Evolutionary conservation across 2,113 vertebrate genomes (phyloP), one percentile per base, ranked within the genome.

Genomic region (Cyprinodon tularosa): DNA sequence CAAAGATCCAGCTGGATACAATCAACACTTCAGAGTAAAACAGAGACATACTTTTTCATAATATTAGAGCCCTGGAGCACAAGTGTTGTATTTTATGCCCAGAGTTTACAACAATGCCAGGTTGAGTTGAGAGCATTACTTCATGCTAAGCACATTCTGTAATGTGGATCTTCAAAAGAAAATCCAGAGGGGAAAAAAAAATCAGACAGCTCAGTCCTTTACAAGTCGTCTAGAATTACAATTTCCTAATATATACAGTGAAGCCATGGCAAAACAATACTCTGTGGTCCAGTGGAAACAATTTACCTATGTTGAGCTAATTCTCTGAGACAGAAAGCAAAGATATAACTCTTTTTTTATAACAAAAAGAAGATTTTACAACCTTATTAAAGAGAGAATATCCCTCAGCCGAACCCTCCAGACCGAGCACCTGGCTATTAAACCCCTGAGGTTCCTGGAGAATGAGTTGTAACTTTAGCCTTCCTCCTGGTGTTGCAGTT

Each of bases 141-240:
- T 65, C 78, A 83, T 44, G 20, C 38, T 22, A 70, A 17, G 40
- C 81, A 83, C 47, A 40, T 9, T 17, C 69, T 68, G 68, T 37
- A 59, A 77, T 81, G 68, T 74, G 83, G 81, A 91, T 85, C 86
- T 82, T 86, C 78, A 84, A 85, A 87, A 84, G 74, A 84, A 78
- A 85, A 78, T 77, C 77, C 68, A 72, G 13, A 45, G 29, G 29
- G 29, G 29, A 29, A 29, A 22, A 63, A 77, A 76, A 66, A 68
- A 66, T 68, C 4, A 73, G 86, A 90, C 78, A 88, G 77, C 70
- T 61, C 84, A 86, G 88, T 91, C 90, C 87, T 88, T 88, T 91
- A 93, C 81, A 76, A 68, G 77, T 68, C 69, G 61, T 86, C 77
- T 66, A 71, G 85, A 85, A 90, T 93, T 86, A 81, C 82, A 76